Base-by-base conservation (phyloP, 2,888 invertebrate species). In the Thera obeliscata region DNA sequence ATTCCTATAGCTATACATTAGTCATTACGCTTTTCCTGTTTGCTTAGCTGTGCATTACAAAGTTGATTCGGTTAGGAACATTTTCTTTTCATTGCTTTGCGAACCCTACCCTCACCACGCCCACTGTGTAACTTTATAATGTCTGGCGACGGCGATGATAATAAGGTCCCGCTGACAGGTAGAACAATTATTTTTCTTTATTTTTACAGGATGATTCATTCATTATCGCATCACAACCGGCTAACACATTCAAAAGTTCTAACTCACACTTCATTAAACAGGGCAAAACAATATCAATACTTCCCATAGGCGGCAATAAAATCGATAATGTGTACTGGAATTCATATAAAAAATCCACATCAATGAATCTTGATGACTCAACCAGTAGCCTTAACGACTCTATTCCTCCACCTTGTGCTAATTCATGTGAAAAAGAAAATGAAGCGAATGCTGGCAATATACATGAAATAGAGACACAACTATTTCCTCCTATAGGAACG, bases 181-280 rank as follows among this genome's bases (percentile, higher is more conserved):
- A 52, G 7, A 52, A 49, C 41, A 43, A 50, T 55, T 62, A 8
- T 55, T 64, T 43, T 12, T 46, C 8, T 41, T 63, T 55, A 52
- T 49, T 55, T 67, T 90, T 87, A 36, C 85, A 93, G 93, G 93
- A 93, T 62, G 91, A 91, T 59, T 92, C 93, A 0, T 87, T 89
- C 69, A 78, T 89, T 64, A 80, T 79, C 55, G 80, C 86, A 62
- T 86, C 89, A 69, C 89, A 90, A 74, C 77, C 81, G 9, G 64
- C 57, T 38, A 55, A 55, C 7, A 70, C 61, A 74, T 71, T 11
- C 66, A 78, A 68, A 77, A 76, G 64, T 81, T 82, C 60, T 82
- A 80, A 78, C 82, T 81, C 72, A 78, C 87, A 77, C 12, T 87
- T 85, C 66, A 77, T 87, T 63, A 91, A 89, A 78, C 78, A 84